Evolutionary conservation across 2,113 vertebrate genomes (phyloP), one percentile per base, ranked within the genome.

Genomic region (Hemichromis elongatus): DNA sequence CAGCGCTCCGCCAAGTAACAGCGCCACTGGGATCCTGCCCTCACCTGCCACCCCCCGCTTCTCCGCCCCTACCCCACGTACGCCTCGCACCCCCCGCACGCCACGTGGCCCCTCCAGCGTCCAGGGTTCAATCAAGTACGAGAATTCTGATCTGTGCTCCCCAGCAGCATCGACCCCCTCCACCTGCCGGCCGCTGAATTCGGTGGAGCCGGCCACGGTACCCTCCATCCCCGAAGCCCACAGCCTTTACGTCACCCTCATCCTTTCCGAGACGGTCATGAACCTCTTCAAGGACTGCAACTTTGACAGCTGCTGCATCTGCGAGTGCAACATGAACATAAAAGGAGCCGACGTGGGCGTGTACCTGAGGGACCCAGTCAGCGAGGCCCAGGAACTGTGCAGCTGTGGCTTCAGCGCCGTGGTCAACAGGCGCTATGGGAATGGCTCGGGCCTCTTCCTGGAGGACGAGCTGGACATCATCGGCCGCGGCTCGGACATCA

Each of bases 251-350:
- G 99, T 99, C 78, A 99, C 97, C 79, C 98, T 99, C 95, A 99
- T 99, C 94, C 98, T 99, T 85, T 99, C 99, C 0, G 99, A 99
- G 93, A 99, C 99, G 0, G 98, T 99, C 89, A 98, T 99, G 98
- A 99, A 99, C 85, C 97, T 99, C 88, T 99, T 98, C 95, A 99
- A 98, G 92, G 99, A 99, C 96, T 99, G 99, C 93, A 99, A 98
- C 96, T 99, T 99, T 70, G 99, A 99, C 96, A 99, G 98, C 96
- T 99, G 99, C 94, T 99, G 99, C 95, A 97, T 99, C 91, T 99
- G 99, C 35, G 99, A 99, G 42, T 99, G 99, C 92, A 99, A 99
- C 95, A 99, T 98, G 97, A 99, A 99, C 95, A 99, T 99, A 91
- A 99, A 98, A 96, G 98, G 98, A 93, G 97, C 98, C 18, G 98